Conservation (phyloP, 2,888 invertebrate genomes). For the Buathra laborator region DNA sequence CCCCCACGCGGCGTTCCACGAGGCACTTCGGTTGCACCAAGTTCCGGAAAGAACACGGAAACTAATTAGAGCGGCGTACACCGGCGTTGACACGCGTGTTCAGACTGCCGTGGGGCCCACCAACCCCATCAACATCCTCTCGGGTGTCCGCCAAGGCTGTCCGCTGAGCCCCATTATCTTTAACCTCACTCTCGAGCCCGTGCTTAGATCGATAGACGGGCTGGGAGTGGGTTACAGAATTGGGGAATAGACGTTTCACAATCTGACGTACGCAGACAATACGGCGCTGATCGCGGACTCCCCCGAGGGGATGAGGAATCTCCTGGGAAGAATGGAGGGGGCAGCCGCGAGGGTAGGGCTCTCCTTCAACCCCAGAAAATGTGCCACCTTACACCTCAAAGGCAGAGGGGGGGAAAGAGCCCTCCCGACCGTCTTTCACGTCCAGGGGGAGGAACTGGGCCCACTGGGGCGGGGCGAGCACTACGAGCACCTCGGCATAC, state of each 20-base stretch:
- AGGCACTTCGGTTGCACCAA: conserved; percentile 19
- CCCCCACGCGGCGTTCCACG: conserved; percentile 77
- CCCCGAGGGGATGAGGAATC: conserved; percentile 67
- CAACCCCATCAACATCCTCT: conserved; percentile 70
- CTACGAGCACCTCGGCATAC: too few relatives aligned
- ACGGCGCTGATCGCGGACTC: conserved; percentile 40
- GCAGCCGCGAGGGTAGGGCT: conserved; percentile 68
- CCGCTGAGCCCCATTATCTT: conserved; percentile 75
- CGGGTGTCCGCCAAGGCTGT: conserved; percentile 80
- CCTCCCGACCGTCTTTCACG: too few relatives aligned
- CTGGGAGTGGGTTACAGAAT: conserved; percentile 34
- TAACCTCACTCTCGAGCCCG: conserved; percentile 77
- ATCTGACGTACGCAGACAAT: conserved; percentile 51
- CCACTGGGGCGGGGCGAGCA: too few relatives aligned
- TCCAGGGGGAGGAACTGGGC: too few relatives aligned
- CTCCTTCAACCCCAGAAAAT: conserved; percentile 72
- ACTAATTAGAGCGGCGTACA: conserved; percentile 67
- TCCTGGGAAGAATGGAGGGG: conserved; percentile 38
- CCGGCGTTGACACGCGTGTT: conserved; percentile 70
- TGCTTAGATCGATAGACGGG: conserved; percentile 64
- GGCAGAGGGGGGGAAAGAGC: neutral
- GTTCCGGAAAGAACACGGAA: neutral
- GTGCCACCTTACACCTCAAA: neutral
- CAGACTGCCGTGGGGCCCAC: conserved; percentile 31
- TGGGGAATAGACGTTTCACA: conserved; percentile 4